A percentile compares a stretch with the other conserved stretches of the same genome.
phyloP scores from a whole-genome alignment of 2,888 invertebrate genomes.

The Lathronympha strigana region DNA sequence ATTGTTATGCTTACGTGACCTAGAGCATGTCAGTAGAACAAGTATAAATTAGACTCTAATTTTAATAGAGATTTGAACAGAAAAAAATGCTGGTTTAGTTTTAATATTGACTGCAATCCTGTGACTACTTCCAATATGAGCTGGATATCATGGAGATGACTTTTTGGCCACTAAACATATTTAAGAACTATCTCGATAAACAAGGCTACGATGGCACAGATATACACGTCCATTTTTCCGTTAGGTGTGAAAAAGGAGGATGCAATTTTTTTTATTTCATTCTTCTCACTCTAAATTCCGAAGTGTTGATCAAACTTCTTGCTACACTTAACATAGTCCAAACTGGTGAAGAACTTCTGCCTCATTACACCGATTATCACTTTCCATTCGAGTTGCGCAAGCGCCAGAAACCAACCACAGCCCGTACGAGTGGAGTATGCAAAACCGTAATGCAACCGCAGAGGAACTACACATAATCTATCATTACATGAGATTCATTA shows the following conservation, averaged over 20 bases:
- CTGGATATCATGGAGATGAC: too few species aligned
- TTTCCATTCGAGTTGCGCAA: slow-evolving; percentile 37
- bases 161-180: too few species aligned
- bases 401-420: slow-evolving; percentile 30
- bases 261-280: too few species aligned
- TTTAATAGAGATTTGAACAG: neutral
- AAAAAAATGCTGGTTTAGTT: too few species aligned
- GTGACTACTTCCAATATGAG: too few species aligned
- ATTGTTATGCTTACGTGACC: neutral
- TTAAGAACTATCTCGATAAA: too few species aligned
- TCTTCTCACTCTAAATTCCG: too few species aligned
- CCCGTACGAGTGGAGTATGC: slow-evolving; percentile 28
- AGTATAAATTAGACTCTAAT: neutral
- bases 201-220: too few species aligned
- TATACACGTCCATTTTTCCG: too few species aligned
- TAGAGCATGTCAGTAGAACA: neutral
- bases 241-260: too few species aligned
- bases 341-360: neutral
- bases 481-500: slow-evolving; percentile 24
- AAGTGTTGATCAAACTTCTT: too few species aligned
- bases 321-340: neutral
- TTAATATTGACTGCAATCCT: too few species aligned
- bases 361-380: slow-evolving; percentile 17
- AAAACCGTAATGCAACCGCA: slow-evolving; percentile 38
- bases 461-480: slow-evolving; percentile 31